These are phyloP conservation scores for Lepus oiostolus DNA, from an alignment of 2,797 vertebrate species.

Conservation along the genomic window DNA sequence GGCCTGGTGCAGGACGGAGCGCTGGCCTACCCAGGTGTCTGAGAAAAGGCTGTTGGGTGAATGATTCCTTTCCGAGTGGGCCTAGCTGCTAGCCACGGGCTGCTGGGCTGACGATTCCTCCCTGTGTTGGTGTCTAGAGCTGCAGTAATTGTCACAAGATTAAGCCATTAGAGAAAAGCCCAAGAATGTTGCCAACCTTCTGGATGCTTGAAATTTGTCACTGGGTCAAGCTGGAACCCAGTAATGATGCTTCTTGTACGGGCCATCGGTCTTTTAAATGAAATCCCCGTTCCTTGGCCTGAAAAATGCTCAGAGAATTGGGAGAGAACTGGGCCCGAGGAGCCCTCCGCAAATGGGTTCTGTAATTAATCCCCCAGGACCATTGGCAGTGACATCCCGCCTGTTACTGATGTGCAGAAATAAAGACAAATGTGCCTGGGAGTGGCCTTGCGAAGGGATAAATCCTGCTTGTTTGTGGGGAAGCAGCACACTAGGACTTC, in stretches of 20 bases:
- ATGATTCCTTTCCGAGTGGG: accelerated
- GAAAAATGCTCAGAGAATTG: slow-evolving; percentile 75
- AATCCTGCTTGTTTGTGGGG: slow-evolving; percentile 85
- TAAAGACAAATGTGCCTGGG: slow-evolving; percentile 85
- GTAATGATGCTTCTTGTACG: slow-evolving; percentile 68
- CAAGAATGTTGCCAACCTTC: slow-evolving; percentile 68
- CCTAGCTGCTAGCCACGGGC: background rate
- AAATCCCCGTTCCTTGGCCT: slow-evolving; percentile 78
- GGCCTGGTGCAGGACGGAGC: no score
- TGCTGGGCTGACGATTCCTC: accelerated
- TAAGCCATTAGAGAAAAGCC: slow-evolving; percentile 76
- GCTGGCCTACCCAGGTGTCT: accelerated
- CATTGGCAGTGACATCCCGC: slow-evolving; percentile 77
- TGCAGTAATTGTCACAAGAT: slow-evolving; percentile 57
- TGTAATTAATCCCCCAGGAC: slow-evolving; percentile 85
- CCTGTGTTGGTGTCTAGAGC: background rate
- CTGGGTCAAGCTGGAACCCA: slow-evolving; percentile 14
- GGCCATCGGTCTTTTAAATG: slow-evolving; percentile 84
- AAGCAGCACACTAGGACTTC: slow-evolving; percentile 74
- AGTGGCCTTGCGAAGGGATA: slow-evolving; percentile 80
- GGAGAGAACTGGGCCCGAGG: slow-evolving; percentile 70
- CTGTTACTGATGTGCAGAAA: slow-evolving; percentile 83
- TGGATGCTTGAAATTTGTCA: slow-evolving; percentile 78
- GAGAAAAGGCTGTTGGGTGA: background rate
- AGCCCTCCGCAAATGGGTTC: slow-evolving; percentile 77